phyloP scores from a whole-genome alignment of 2,888 invertebrate genomes.

The Capitulum mitella region DNA sequence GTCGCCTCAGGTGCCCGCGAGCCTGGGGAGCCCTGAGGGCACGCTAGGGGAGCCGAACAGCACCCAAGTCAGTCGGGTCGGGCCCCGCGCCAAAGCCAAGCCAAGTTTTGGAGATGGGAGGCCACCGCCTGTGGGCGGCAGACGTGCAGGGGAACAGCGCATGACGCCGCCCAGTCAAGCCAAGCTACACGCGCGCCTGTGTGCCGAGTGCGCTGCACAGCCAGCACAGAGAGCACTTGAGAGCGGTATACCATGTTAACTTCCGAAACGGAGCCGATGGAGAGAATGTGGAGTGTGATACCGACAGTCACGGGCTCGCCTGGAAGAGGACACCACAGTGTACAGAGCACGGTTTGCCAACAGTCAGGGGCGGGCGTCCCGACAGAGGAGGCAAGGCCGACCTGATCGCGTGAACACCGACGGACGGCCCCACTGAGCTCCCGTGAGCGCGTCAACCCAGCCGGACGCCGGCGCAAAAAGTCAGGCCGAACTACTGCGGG shows the following conservation, averaged over 20 bases:
- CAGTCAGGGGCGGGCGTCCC: background rate
- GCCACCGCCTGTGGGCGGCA: background rate
- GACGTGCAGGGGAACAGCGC: background rate
- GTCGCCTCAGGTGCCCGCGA: too few relatives aligned
- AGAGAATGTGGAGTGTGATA: slow-evolving; percentile 96
- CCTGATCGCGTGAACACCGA: background rate
- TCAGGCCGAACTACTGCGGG: too few relatives aligned
- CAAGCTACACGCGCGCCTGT: background rate
- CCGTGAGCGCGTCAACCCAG: too few relatives aligned
- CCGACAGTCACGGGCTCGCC: slow-evolving; percentile 95
- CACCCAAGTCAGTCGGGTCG: background rate
- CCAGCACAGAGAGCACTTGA: background rate
- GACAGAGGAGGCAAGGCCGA: background rate
- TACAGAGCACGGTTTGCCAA: background rate
- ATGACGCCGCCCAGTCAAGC: background rate
- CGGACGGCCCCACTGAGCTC: too few relatives aligned
- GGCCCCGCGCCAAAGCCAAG: background rate
- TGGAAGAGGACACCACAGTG: slow-evolving; percentile 54
- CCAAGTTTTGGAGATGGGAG: background rate
- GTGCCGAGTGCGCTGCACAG: background rate
- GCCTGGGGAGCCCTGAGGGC: too few relatives aligned
- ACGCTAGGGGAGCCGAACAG: too few relatives aligned
- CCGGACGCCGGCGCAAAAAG: too few relatives aligned
- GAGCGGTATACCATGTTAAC: slow-evolving; percentile 77
- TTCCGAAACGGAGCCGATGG: slow-evolving; percentile 97